Base-by-base conservation (phyloP, 1,140 invertebrate genomes). In the Watersipora subatra region DNA sequence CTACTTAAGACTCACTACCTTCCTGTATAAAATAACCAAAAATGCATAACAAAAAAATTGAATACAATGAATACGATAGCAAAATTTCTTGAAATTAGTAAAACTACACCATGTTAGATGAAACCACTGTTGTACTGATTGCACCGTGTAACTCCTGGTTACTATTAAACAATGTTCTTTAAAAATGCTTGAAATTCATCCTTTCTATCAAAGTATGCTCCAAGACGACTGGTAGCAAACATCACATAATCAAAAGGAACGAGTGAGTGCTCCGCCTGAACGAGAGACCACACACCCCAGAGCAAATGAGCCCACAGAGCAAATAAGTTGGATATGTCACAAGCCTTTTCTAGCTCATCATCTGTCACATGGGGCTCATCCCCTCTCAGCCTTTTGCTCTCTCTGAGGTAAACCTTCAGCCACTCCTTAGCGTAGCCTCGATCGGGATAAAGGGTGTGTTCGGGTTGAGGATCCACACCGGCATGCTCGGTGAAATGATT, bases 401-500 rank as follows among this genome's bases (percentile, higher is more conserved):
- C 24, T 69, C 84, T 73, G 3, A 94, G 79, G 75, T 94, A 94
- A 57, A 84, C 81, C 67, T 79, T 80, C 65, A 97, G 78, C 93
- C 93, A 97, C n/a, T 81, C 73, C 58, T 85, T 78, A 80, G 94
- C 92, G 69, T 91, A 88, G 25, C 87, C 85, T 74, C 87, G 84
- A 63, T 83, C 82, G 0, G 94, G 94, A 80, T 91, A 96, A 58
- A 85, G 82, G 1, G 84, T 81, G 70, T 76, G 80, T 66, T 83
- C 76, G 26, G 56, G 28, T 22, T 77, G 69, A 24, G 78, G 74
- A 26, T 79, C 79, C 27, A 83, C 73, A 63, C 81, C 80, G 73
- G 90, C 90, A 85, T 92, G 97, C 85, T 99, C 95, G 73, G 88
- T 87, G 83, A 98, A 98, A 83, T 99, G 94, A 84, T 98, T 97